Evolutionary conservation across 2,888 invertebrate genomes (phyloP), one percentile per base, ranked within the genome.

Genomic region (Ophonus ardosiacus): DNA sequence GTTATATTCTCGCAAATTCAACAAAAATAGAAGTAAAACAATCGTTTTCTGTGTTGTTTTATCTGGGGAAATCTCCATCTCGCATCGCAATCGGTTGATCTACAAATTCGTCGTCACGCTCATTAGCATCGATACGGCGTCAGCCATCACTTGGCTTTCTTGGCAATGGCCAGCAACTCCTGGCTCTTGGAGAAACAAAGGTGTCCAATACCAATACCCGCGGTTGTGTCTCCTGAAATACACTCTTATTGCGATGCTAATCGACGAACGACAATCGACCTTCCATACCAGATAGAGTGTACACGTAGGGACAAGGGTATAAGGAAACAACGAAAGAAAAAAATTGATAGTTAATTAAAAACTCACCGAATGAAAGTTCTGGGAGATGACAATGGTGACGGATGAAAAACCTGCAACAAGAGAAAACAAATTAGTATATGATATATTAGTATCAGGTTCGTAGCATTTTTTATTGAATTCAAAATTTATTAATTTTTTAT

Each of bases 31-130:
- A 6, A 31, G 31, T 31, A 31, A 31, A 31, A 31, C 31, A 31
- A 31, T 31, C 31, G 31, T 31, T 31, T 31, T 31, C 5, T 31
- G 31, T 31, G 31, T 51, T 8, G 43, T 8, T 51, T 51, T 51
- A 51, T 51, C 43, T 10, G 8, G 43, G 43, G 43, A 51, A 51
- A 51, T 51, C 43, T 13, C 10, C 43, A 31, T 31, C 31, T 31
- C 31, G 31, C 5, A 31, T 31, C 31, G 5, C 10, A 51, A 51
- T 51, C 43, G 2, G 43, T 51, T 51, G 43, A 51, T 51, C 43
- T 38, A 68, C 68, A 68, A 68, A 68, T 68, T 68, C 68, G 68
- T 31, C 31, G 68, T 24, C 68, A 31, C 68, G 24, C 63, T 68
- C 68, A 68, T 68, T 68, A 68, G 68, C 68, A 68, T 68, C 10